phyloP scores from a whole-genome alignment of 2,888 invertebrate species.

The Stomorhina lunata region DNA sequence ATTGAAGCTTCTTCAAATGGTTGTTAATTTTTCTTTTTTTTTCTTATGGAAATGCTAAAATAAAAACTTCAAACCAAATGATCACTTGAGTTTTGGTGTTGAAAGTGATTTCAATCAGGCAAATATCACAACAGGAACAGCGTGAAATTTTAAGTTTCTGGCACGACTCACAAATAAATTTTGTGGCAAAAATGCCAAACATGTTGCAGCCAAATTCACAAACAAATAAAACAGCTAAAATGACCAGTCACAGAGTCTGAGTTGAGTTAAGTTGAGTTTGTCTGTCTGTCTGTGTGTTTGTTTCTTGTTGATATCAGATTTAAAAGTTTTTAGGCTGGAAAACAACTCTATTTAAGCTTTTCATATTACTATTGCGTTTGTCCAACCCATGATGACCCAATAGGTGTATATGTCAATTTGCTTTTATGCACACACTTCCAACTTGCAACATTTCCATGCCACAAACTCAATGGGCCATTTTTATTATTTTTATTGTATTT shows the following conservation, averaged over 20 bases:
- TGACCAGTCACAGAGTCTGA: slow-evolving; percentile 15
- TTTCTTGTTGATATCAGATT: slow-evolving; percentile 48
- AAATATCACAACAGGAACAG: slow-evolving; percentile 70
- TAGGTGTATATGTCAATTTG: slow-evolving; percentile 63
- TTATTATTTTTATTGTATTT: no score
- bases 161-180: slow-evolving; percentile 68
- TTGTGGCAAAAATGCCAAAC: slow-evolving; percentile 67
- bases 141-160: slow-evolving; percentile 57
- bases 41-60: not conserved
- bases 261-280: not conserved
- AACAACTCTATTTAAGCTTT: slow-evolving; percentile 67
- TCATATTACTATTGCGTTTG: slow-evolving; percentile 60
- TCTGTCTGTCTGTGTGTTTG: not conserved
- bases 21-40: slow-evolving; percentile 29
- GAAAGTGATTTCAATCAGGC: slow-evolving; percentile 76
- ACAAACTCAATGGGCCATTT: slow-evolving; percentile 42
- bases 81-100: slow-evolving; percentile 33
- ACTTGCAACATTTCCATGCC: not conserved
- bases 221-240: slow-evolving; percentile 35
- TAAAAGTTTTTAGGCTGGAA: slow-evolving; percentile 58
- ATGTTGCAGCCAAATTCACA: slow-evolving; percentile 34
- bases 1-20: slow-evolving; percentile 65
- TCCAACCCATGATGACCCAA: slow-evolving; percentile 65
- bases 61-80: slow-evolving; percentile 5
- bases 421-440: slow-evolving; percentile 2